Evolutionary conservation across 2,888 invertebrate genomes (phyloP).

Genomic region (Rapana venosa): DNA sequence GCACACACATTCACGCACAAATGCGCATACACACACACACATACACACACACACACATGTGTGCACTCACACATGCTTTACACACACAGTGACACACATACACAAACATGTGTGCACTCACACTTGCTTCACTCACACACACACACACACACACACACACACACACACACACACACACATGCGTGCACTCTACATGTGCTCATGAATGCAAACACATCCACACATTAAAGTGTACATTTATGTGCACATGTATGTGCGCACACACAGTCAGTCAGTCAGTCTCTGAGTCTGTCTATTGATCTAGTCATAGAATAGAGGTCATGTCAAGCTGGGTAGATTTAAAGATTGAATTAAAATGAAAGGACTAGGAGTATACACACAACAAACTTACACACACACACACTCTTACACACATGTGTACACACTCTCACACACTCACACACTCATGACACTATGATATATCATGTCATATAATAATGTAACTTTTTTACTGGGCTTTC

Average conservation of each 20-base stretch:
- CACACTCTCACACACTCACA: background rate
- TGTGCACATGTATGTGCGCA: background rate
- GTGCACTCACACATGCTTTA: background rate
- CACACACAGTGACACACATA: background rate
- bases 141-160: background rate
- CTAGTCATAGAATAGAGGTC: no score
- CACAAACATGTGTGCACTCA: background rate
- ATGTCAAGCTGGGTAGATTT: no score
- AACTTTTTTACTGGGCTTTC: no score
- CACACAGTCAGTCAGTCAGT: background rate
- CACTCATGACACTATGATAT: background rate
- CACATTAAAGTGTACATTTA: background rate
- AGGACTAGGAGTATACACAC: no score
- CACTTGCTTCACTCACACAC: background rate
- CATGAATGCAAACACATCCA: background rate
- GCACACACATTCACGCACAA: background rate
- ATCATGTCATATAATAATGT: no score
- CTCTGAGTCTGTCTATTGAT: no score
- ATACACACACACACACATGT: background rate
- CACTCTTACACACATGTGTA: background rate
- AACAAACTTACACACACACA: background rate
- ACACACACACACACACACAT: background rate
- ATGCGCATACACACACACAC: background rate
- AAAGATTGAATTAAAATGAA: no score
- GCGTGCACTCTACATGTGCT: background rate